A percentile compares a stretch with the other conserved stretches of the same genome.
These are phyloP conservation scores for Polyommatus iphigenia DNA, from an alignment of 2,888 invertebrate species.

Conservation along the genomic window DNA sequence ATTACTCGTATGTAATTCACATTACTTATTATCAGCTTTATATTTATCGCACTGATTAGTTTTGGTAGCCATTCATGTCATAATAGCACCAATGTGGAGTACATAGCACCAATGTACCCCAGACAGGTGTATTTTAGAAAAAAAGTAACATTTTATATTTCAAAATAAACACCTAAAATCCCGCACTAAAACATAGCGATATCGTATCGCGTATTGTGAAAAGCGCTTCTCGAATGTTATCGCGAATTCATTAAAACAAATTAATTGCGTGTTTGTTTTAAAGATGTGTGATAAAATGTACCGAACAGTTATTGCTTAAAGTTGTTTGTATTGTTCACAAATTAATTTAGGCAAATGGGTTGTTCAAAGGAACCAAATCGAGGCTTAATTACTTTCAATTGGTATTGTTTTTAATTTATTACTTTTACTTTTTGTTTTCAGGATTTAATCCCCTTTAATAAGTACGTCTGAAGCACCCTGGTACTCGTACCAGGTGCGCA, in stretches of 20 bases:
- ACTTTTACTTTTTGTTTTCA: not conserved
- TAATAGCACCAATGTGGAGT: too few species aligned
- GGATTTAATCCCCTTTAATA: not conserved
- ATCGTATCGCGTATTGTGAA: not conserved
- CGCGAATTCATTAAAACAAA: not conserved
- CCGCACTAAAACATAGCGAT: not conserved
- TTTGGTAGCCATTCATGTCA: too few species aligned
- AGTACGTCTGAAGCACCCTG: not conserved
- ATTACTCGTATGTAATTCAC: too few species aligned
- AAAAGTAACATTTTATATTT: too few species aligned
- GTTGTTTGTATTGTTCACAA: not conserved
- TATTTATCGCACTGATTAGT: too few species aligned
- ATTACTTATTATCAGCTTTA: too few species aligned
- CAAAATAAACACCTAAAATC: too few species aligned
- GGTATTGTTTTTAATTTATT: not conserved
- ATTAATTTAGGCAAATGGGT: not conserved
- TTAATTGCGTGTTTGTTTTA: conserved; percentile 4
- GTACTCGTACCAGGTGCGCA: too few species aligned
- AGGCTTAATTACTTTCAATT: not conserved
- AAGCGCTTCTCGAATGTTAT: not conserved
- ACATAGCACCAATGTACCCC: too few species aligned
- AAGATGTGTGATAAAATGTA: not conserved
- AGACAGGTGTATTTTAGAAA: too few species aligned
- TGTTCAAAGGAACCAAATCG: not conserved
- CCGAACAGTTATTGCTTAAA: not conserved